Evolutionary conservation across 1,140 invertebrate species (phyloP).

Genomic region (Neodiprion virginianus): DNA sequence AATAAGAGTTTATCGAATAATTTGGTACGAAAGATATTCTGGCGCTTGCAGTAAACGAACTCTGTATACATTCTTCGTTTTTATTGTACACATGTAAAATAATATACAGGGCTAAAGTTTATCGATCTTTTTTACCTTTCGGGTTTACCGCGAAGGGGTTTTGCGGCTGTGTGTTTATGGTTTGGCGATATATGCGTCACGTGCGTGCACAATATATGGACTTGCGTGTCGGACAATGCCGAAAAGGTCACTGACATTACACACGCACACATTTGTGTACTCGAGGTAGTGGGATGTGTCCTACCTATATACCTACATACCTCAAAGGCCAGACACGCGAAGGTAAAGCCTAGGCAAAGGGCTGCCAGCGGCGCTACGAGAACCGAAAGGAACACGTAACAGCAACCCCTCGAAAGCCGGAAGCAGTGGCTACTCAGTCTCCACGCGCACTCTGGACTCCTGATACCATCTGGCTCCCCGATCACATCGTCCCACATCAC

Average conservation of each 20-base stretch:
- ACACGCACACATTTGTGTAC: not conserved
- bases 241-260: conserved; percentile 10
- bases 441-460: conserved; percentile 80
- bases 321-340: conserved; percentile 78
- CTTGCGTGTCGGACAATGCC: no score
- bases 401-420: conserved; percentile 70
- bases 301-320: conserved; percentile 50
- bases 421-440: conserved; percentile 74
- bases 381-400: conserved; percentile 74
- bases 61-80: no score
- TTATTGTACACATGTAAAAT: no score
- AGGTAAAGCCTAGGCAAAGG: conserved; percentile 73
- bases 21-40: no score
- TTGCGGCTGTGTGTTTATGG: no score
- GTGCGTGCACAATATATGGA: no score
- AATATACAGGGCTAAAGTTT: no score
- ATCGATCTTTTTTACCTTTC: no score
- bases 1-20: no score
- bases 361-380: conserved; percentile 73
- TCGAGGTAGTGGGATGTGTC: not conserved
- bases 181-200: no score
- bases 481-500: conserved; percentile 80
- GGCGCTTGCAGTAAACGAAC: no score
- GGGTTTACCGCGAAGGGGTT: no score
- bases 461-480: conserved; percentile 77